Percentiles rank a stretch among this genome's conserved stretches.
These are phyloP conservation scores for Nyctibius grandis DNA, from an alignment of 2,797 vertebrate species.

Conservation along the genomic window DNA sequence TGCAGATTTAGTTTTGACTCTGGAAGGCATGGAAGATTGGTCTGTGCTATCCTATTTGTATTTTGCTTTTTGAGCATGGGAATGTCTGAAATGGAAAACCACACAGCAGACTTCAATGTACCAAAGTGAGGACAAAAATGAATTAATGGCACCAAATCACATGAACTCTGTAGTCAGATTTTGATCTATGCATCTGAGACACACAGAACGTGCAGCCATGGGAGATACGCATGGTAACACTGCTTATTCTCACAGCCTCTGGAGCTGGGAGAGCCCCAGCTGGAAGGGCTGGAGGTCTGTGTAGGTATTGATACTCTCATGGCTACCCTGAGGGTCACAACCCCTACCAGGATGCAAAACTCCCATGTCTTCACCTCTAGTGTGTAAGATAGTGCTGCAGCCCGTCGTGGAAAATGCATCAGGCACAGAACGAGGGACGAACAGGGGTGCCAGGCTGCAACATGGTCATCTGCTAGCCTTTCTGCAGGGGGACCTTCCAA, in stretches of 20 bases:
- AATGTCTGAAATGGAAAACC: background rate
- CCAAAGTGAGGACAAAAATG: background rate
- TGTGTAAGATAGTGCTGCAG: rapidly evolving
- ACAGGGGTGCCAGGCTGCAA: background rate
- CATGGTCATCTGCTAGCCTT: rapidly evolving
- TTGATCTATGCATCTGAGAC: rapidly evolving
- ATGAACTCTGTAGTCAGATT: background rate
- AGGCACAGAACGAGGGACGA: background rate
- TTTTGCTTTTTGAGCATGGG: background rate
- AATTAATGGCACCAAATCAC: background rate
- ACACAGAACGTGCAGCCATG: rapidly evolving
- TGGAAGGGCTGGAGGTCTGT: background rate
- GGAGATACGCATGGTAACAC: rapidly evolving
- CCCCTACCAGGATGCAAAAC: background rate
- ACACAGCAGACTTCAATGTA: background rate
- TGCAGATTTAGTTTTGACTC: background rate
- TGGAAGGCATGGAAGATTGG: background rate
- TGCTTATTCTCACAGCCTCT: background rate
- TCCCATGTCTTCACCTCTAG: background rate
- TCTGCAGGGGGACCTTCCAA: rapidly evolving
- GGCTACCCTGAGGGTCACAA: background rate
- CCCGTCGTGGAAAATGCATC: rapidly evolving
- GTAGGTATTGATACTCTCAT: rapidly evolving
- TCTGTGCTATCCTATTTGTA: background rate
- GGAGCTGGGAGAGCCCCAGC: background rate